A percentile compares a stretch with the other conserved stretches of the same genome.
Conservation (phyloP, 2,888 invertebrate genomes). For the Syritta pipiens region DNA sequence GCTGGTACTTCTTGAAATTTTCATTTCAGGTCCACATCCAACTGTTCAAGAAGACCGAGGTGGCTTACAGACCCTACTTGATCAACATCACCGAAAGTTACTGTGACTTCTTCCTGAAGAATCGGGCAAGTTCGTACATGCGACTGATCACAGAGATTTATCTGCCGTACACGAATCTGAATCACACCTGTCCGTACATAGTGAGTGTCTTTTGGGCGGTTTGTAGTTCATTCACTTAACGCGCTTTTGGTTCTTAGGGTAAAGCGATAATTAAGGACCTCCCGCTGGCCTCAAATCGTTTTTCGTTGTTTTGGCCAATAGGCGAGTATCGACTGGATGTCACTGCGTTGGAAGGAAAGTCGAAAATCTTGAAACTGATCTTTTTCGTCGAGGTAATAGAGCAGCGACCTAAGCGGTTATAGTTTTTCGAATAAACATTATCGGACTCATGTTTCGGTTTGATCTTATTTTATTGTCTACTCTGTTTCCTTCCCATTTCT, state of each 20-base stretch:
- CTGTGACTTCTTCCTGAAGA: slow-evolving; percentile 12
- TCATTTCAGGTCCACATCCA: slow-evolving; percentile 7
- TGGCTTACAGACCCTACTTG: slow-evolving; percentile 1
- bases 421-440: too few relatives aligned
- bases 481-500: too few relatives aligned
- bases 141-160: not conserved
- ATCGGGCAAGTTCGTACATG: not conserved
- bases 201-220: slow-evolving; percentile 2
- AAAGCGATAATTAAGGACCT: not conserved
- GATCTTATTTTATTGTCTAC: too few relatives aligned
- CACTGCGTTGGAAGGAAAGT: too few relatives aligned
- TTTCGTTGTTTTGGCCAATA: not conserved
- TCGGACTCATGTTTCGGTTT: too few relatives aligned
- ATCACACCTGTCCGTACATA: slow-evolving; percentile 23
- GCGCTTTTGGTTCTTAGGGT: not conserved
- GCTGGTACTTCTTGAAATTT: too few relatives aligned
- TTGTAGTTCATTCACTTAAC: too few relatives aligned
- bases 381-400: too few relatives aligned
- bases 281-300: not conserved
- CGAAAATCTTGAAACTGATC: too few relatives aligned
- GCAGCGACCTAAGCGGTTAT: too few relatives aligned
- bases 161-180: slow-evolving; percentile 1
- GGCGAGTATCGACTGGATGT: not conserved
- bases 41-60: not conserved
- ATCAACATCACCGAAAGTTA: slow-evolving; percentile 20